These are phyloP conservation scores for Synanthedon formicaeformis DNA, from an alignment of 2,888 invertebrate species.

Conservation along the genomic window DNA sequence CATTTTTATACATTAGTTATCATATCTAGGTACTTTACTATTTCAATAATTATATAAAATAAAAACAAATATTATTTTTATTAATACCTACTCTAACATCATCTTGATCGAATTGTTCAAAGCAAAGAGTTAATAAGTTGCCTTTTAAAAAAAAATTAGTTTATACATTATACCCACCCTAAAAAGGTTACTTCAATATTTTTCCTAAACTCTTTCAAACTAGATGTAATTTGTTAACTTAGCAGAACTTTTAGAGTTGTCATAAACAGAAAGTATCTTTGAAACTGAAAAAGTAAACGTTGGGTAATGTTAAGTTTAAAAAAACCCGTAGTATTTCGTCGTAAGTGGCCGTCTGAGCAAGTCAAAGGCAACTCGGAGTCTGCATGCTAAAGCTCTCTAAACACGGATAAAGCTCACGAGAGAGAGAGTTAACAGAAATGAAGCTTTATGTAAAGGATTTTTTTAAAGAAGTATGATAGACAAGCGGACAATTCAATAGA, in stretches of 20 bases:
- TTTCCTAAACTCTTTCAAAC: neutral
- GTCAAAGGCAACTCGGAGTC: constrained; percentile 41
- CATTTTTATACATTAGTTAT: no score
- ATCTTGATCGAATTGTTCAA: no score
- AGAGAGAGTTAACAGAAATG: neutral
- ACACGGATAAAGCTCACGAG: constrained; percentile 19
- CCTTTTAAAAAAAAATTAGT: no score
- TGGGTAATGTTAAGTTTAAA: constrained; percentile 12
- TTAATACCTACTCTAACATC: no score
- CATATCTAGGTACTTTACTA: no score
- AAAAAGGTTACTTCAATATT: no score
- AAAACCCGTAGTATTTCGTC: constrained; percentile 40
- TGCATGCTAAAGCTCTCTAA: constrained; percentile 35
- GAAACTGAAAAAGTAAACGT: neutral
- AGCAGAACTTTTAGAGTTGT: neutral
- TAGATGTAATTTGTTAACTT: neutral
- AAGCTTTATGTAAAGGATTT: neutral
- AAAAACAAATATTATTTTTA: no score
- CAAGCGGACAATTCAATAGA: no score
- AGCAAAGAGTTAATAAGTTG: no score
- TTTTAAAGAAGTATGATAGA: no score
- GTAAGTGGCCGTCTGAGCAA: constrained; percentile 53
- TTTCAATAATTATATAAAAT: no score
- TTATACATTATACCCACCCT: no score
- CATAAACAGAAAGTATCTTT: neutral